These are phyloP conservation scores for Adoxophyes honmai DNA, from an alignment of 1,140 invertebrate genomes.

Conservation along the genomic window DNA sequence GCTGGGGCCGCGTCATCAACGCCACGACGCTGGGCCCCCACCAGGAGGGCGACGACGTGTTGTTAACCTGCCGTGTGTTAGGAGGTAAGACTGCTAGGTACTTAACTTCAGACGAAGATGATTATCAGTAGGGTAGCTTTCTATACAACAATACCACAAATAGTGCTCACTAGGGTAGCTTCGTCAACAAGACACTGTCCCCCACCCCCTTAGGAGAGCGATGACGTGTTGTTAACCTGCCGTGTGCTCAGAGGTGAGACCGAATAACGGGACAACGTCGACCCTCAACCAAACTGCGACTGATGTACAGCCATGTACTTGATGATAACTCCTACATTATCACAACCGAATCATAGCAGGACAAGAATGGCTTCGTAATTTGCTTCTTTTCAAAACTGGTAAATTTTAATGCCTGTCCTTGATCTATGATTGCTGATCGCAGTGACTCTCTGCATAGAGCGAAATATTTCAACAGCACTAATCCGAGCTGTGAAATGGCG, in stretches of 20 bases:
- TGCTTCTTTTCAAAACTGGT: too few species aligned
- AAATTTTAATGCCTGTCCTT: too few species aligned
- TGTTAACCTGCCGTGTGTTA: conserved; percentile 79
- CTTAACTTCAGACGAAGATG: too few species aligned
- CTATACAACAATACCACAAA: too few species aligned
- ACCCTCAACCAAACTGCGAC: too few species aligned
- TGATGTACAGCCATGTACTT: too few species aligned
- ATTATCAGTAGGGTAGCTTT: too few species aligned
- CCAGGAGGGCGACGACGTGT: conserved; percentile 83
- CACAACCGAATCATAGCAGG: too few species aligned
- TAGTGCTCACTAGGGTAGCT: conserved; percentile 84
- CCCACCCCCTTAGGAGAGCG: conserved; percentile 86
- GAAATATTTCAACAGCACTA: conserved; percentile 2
- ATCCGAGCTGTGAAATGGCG: conserved; percentile 3
- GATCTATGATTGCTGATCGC: too few species aligned
- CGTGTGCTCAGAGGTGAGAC: conserved; percentile 78
- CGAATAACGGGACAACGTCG: too few species aligned
- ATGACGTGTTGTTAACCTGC: conserved; percentile 80
- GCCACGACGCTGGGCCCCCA: conserved; percentile 87
- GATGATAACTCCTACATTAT: too few species aligned
- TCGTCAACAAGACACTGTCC: conserved; percentile 85
- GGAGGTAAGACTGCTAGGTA: conserved; percentile 68
- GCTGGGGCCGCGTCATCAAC: conserved; percentile 83
- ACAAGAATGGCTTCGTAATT: too few species aligned
- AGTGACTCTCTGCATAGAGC: neutral